Percentiles rank a stretch among this genome's conserved stretches.
These are phyloP conservation scores for Sicus ferrugineus DNA, from an alignment of 2,888 invertebrate species.

Conservation along the genomic window DNA sequence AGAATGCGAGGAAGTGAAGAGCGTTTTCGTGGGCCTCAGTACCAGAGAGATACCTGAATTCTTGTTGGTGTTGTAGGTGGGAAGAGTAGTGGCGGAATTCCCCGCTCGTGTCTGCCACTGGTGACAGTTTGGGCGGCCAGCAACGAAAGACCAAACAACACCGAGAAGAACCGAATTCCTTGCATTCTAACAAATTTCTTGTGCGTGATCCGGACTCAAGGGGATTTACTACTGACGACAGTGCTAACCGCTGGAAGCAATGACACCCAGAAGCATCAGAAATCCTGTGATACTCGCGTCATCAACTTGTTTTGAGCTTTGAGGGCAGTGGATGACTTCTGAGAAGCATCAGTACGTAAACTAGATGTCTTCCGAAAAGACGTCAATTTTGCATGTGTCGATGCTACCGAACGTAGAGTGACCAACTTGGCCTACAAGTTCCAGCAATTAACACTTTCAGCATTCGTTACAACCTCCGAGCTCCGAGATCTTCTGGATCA, in stretches of 20 bases:
- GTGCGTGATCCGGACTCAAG: not conserved
- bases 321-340: not conserved
- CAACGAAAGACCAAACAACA: not conserved
- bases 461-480: not conserved
- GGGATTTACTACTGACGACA: not conserved
- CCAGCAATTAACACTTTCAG: conserved; percentile 25
- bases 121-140: not conserved
- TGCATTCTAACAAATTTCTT: not conserved
- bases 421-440: conserved; percentile 7
- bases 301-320: too few relatives aligned
- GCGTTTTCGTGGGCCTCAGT: not conserved
- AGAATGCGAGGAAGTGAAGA: not conserved
- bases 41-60: conserved; percentile 49
- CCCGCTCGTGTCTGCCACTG: conserved; percentile 27
- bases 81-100: conserved; percentile 52
- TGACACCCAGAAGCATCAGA: not conserved
- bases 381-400: too few relatives aligned
- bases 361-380: too few relatives aligned
- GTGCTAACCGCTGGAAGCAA: conserved; percentile 4
- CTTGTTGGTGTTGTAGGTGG: conserved; percentile 61
- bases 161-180: not conserved
- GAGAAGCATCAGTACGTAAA: too few relatives aligned
- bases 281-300: not conserved
- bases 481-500: conserved; percentile 17
- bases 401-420: not conserved